Percentiles rank a stretch among this genome's conserved stretches.
Conservation (phyloP, 2,888 invertebrate genomes). For the Neocrepidodera transversa region DNA sequence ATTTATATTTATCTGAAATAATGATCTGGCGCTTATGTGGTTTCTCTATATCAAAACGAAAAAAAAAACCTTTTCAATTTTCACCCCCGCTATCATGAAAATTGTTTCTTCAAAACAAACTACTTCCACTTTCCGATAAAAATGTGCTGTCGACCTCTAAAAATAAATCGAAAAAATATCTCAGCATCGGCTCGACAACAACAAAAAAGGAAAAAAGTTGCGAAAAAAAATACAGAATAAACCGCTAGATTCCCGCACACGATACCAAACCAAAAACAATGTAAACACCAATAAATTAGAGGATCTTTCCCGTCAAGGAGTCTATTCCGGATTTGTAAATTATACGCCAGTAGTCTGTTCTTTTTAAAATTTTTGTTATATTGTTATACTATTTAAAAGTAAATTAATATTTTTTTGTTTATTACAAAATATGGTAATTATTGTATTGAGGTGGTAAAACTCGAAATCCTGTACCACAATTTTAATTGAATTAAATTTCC, state of each 20-base stretch:
- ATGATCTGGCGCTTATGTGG: too few species aligned
- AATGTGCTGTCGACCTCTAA: neutral
- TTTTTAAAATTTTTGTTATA: too few species aligned
- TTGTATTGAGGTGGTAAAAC: too few species aligned
- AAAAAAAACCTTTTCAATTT: neutral
- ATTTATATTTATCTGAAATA: too few species aligned
- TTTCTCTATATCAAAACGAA: too few species aligned
- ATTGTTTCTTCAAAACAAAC: neutral
- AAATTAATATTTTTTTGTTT: too few species aligned
- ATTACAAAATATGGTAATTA: too few species aligned
- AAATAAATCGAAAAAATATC: constrained; percentile 8
- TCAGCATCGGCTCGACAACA: constrained; percentile 3
- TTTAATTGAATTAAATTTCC: too few species aligned
- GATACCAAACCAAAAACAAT: constrained; percentile 19
- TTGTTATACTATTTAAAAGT: too few species aligned
- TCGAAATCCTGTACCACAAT: too few species aligned
- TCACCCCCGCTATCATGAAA: neutral
- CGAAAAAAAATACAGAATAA: neutral
- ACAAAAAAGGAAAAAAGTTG: neutral
- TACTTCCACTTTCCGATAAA: neutral
- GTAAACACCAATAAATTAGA: constrained; percentile 25
- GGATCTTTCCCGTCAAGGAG: constrained; percentile 1
- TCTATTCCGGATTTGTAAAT: neutral
- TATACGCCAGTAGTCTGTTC: neutral
- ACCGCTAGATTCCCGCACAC: constrained; percentile 11